phyloP scores from a whole-genome alignment of 2,797 vertebrate species.

The Mionectes olivaceus region DNA sequence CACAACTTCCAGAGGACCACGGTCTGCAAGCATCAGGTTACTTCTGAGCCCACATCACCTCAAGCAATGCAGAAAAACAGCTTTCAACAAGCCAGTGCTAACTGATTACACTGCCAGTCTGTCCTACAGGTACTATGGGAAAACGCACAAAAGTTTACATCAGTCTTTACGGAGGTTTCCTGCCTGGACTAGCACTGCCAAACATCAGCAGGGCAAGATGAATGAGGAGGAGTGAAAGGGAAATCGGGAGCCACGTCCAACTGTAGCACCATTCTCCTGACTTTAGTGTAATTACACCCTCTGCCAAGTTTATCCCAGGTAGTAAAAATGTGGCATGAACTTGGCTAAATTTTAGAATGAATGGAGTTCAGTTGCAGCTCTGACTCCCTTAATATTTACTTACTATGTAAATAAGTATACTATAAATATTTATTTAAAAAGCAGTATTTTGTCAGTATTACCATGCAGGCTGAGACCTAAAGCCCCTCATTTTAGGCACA shows the following conservation, averaged over 20 bases:
- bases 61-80: background rate
- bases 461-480: background rate
- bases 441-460: background rate
- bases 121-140: conserved; percentile 24
- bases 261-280: background rate
- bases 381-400: background rate
- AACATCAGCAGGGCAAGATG: conserved; percentile 4
- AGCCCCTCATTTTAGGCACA: background rate
- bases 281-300: background rate
- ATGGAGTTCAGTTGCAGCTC: background rate
- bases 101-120: conserved; percentile 46
- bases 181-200: background rate
- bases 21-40: background rate
- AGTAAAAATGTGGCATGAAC: background rate
- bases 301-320: background rate
- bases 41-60: background rate
- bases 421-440: background rate
- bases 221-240: background rate
- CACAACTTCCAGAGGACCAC: background rate
- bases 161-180: conserved; percentile 38
- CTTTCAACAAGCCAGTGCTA: conserved; percentile 20
- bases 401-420: background rate
- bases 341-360: background rate
- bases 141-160: conserved; percentile 58
- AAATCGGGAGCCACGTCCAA: background rate